Conservation (phyloP, 2,888 invertebrate species). For the Drosophila antonietae region DNA sequence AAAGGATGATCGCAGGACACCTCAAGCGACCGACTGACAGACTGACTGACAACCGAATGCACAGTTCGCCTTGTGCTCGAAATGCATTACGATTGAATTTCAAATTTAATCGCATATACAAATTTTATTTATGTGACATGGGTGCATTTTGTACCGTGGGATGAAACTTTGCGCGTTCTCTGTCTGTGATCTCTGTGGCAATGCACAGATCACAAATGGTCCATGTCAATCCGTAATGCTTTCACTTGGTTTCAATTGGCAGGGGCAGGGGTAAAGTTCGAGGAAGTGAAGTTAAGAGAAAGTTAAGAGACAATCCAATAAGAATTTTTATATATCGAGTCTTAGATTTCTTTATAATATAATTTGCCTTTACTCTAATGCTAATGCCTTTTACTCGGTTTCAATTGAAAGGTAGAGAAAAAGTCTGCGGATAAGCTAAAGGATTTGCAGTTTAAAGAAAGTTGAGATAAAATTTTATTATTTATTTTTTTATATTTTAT, state of each 20-base stretch:
- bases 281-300: neutral
- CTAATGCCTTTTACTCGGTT: too few relatives aligned
- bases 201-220: constrained; percentile 64
- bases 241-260: constrained; percentile 55
- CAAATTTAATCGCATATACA: constrained; percentile 79
- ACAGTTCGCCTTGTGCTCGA: constrained; percentile 33
- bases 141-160: constrained; percentile 73
- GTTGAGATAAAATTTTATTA: too few relatives aligned
- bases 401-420: too few relatives aligned
- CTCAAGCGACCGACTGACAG: constrained; percentile 42
- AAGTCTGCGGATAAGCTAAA: too few relatives aligned
- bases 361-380: too few relatives aligned
- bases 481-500: too few relatives aligned
- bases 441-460: too few relatives aligned
- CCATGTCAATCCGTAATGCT: constrained; percentile 61
- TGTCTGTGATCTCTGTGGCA: constrained; percentile 1
- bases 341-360: too few relatives aligned
- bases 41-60: constrained; percentile 54
- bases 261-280: constrained; percentile 9
- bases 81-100: constrained; percentile 79
- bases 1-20: constrained; percentile 48
- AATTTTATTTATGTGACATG: constrained; percentile 80
- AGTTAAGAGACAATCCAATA: neutral
- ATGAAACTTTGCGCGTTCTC: constrained; percentile 43
- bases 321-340: neutral